phyloP scores from a whole-genome alignment of 2,113 vertebrate genomes.

The Malurus alboscapulatus region DNA sequence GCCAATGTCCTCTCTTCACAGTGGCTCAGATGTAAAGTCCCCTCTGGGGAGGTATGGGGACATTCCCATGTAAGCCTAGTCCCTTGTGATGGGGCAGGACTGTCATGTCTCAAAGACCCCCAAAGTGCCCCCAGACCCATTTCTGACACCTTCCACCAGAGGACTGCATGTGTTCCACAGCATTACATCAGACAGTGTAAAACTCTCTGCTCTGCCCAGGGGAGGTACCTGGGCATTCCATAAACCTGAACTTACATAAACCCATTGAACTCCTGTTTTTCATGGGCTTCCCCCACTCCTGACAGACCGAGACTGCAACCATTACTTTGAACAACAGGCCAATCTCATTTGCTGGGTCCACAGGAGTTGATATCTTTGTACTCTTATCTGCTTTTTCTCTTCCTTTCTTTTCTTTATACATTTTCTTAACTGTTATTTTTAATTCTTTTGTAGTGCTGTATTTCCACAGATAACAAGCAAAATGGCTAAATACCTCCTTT shows the following conservation, averaged over 20 bases:
- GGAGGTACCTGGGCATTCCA: background rate
- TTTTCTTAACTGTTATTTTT: background rate
- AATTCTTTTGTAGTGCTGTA: background rate
- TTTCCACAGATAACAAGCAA: background rate
- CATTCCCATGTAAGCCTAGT: rapidly evolving
- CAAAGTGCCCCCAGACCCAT: background rate
- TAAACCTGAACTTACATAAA: background rate
- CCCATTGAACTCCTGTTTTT: background rate
- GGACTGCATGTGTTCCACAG: background rate
- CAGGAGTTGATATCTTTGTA: background rate
- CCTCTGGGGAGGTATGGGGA: no score
- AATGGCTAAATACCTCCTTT: background rate
- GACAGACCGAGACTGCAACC: background rate
- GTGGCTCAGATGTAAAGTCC: background rate
- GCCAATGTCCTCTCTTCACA: background rate
- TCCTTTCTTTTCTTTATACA: background rate
- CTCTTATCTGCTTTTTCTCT: background rate
- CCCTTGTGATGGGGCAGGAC: background rate
- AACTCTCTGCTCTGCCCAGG: background rate
- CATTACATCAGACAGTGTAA: background rate
- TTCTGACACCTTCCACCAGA: background rate
- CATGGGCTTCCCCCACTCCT: rapidly evolving
- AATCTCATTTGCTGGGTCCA: background rate
- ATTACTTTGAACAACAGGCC: background rate
- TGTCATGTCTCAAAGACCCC: background rate